Evolutionary conservation across 2,797 vertebrate species (phyloP), one percentile per base, ranked within the genome.

Genomic region (Microctenopoma lineatum): DNA sequence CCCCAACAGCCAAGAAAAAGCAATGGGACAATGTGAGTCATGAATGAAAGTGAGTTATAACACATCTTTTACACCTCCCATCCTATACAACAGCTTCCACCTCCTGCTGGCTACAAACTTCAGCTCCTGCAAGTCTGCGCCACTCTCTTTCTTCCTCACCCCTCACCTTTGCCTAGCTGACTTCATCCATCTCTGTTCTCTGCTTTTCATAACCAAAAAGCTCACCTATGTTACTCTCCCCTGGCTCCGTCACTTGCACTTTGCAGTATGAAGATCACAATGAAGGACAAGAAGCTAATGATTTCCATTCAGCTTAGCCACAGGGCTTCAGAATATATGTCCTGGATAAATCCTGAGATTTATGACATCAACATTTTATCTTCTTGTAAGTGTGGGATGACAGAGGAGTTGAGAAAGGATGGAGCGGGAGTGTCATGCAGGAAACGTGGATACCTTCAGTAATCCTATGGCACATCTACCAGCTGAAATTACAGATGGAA

Each of bases 401-500:
- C 41, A 0, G 13, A 50, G 46, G 48, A 47, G 44, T 32, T 27
- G 59, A 64, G 41, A 13, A 12, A 29, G 48, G 59, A 48, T 71
- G 56, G 79, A 59, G 62, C 52, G 15, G 42, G 21, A 66, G 58
- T 42, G 55, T 50, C 29, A 63, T 39, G 70, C 57, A 45, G 78
- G 60, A 60, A 44, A 50, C 59, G 55, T 7, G 63, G 44, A 77
- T 67, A 66, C 63, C 73, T 84, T 73, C n/a, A 61, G 70, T 81
- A 85, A 87, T 88, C 82, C 79, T 77, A 53, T 76, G 61, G 66
- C 79, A 76, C 54, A 69, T 70, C 64, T 47, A 65, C 59, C 70
- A 72, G 75, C 67, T 75, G 27, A 62, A 80, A 84, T 85, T 81
- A 86, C 59, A 83, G 79, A 81, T 86, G 80, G 77, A 86, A 87